Evolutionary conservation across 2,797 vertebrate genomes (phyloP).

Genomic region (Enoplosus armatus): DNA sequence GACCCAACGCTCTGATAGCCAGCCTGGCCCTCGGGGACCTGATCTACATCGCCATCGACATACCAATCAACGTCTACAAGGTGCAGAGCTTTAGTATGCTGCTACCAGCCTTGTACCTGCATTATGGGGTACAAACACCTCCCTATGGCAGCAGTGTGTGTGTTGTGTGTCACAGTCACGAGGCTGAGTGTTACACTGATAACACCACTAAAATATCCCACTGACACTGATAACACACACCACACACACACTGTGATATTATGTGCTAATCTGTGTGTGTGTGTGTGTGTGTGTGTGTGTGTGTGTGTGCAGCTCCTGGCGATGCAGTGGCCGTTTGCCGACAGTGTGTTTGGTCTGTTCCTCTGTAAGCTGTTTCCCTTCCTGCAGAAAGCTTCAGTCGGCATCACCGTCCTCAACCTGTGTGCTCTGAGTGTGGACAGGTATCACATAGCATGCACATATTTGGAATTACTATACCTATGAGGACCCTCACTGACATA

Average conservation of each 20-base stretch:
- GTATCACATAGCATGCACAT: slow-evolving; percentile 78
- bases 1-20: slow-evolving; percentile 95
- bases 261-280: slow-evolving; percentile 36
- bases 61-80: slow-evolving; percentile 95
- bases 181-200: slow-evolving; percentile 57
- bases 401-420: slow-evolving; percentile 96
- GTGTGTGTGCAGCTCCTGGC: slow-evolving; percentile 87
- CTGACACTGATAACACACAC: slow-evolving; percentile 26
- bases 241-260: neutral
- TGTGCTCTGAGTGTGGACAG: slow-evolving; percentile 97
- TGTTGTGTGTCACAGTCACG: slow-evolving; percentile 44
- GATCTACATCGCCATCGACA: slow-evolving; percentile 94
- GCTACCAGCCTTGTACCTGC: too few relatives aligned
- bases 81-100: slow-evolving; percentile 66
- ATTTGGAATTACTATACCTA: neutral
- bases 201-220: slow-evolving; percentile 70
- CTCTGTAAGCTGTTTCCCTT: slow-evolving; percentile 96
- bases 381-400: slow-evolving; percentile 95
- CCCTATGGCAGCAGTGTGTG: neutral
- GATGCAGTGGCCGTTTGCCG: slow-evolving; percentile 90
- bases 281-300: slow-evolving; percentile 60
- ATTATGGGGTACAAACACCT: slow-evolving; percentile 17
- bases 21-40: slow-evolving; percentile 96
- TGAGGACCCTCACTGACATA: too few relatives aligned
- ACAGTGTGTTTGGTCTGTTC: slow-evolving; percentile 87